These are phyloP conservation scores for Lepidurus couesii DNA, from an alignment of 1,140 invertebrate species.

Conservation along the genomic window DNA sequence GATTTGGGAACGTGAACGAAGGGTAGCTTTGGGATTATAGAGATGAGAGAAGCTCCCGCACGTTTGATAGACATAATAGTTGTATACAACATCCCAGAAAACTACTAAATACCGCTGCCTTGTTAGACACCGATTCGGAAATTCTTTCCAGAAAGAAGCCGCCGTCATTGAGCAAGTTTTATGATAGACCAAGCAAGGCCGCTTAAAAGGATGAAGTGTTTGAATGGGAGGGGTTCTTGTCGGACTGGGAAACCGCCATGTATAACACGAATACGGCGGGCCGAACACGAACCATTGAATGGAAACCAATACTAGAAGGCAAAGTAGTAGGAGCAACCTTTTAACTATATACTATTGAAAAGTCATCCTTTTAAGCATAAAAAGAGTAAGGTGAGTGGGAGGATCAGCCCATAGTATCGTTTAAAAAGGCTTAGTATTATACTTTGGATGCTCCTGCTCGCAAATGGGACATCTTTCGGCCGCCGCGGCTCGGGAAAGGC, in stretches of 20 bases:
- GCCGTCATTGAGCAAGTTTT: slow-evolving; percentile 19
- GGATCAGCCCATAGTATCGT: not conserved
- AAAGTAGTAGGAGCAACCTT: slow-evolving; percentile 11
- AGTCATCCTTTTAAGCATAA: slow-evolving; percentile 1
- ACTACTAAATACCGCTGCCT: not conserved
- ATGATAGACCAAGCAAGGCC: slow-evolving; percentile 4
- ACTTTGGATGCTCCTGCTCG: not conserved
- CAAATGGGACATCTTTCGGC: not conserved
- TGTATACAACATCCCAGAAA: not conserved
- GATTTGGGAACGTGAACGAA: not conserved
- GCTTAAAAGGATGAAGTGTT: slow-evolving; percentile 22
- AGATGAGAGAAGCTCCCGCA: not conserved
- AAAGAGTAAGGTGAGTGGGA: not conserved
- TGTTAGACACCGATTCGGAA: slow-evolving; percentile 15
- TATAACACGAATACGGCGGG: not conserved
- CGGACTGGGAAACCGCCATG: not conserved
- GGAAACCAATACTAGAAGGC: not conserved
- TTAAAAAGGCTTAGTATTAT: not conserved
- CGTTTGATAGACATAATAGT: slow-evolving; percentile 8
- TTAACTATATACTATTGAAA: slow-evolving; percentile 12
- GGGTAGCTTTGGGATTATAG: not conserved
- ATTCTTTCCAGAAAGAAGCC: slow-evolving; percentile 2
- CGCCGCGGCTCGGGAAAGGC: not conserved
- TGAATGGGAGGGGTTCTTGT: not conserved
- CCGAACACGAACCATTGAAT: not conserved